These are phyloP conservation scores for Phortica variegata DNA, from an alignment of 1,140 invertebrate genomes.

Conservation along the genomic window DNA sequence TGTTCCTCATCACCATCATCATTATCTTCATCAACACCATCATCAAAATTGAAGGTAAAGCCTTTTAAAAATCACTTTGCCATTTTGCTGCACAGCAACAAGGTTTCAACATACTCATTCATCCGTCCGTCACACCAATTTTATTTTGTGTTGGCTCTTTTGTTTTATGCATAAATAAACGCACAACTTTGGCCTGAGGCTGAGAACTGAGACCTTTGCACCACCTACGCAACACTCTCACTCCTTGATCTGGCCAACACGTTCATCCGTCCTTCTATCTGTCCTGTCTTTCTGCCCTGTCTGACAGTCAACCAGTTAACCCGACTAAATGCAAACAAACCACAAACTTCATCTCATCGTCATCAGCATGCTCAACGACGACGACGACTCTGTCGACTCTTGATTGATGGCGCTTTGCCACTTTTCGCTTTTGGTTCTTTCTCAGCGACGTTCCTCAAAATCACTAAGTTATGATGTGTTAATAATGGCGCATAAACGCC, in stretches of 20 bases:
- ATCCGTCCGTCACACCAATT: too few relatives aligned
- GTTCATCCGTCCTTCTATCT: constrained; percentile 24
- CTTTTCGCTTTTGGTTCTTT: constrained; percentile 17
- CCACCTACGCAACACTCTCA: not conserved
- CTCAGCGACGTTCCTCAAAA: not conserved
- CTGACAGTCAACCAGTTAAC: too few relatives aligned
- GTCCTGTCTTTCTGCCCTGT: constrained; percentile 2
- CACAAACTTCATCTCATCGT: too few relatives aligned
- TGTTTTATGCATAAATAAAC: constrained; percentile 41
- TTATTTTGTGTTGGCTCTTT: too few relatives aligned
- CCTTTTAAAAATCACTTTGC: constrained; percentile 41
- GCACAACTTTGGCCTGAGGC: constrained; percentile 4
- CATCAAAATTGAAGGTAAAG: constrained; percentile 27
- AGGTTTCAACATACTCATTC: too few relatives aligned
- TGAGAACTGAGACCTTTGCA: constrained; percentile 1
- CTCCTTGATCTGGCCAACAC: constrained; percentile 13
- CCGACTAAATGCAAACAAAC: too few relatives aligned
- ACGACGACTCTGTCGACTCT: constrained; percentile 3
- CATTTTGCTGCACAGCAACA: constrained; percentile 22
- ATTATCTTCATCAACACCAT: constrained; percentile 3
- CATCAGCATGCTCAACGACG: too few relatives aligned
- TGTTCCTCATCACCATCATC: constrained; percentile 4
- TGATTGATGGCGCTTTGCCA: constrained; percentile 10
- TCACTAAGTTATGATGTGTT: constrained; percentile 37
- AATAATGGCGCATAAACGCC: constrained; percentile 41